Conservation (phyloP, 2,888 invertebrate genomes). For the Clusia tigrina region DNA sequence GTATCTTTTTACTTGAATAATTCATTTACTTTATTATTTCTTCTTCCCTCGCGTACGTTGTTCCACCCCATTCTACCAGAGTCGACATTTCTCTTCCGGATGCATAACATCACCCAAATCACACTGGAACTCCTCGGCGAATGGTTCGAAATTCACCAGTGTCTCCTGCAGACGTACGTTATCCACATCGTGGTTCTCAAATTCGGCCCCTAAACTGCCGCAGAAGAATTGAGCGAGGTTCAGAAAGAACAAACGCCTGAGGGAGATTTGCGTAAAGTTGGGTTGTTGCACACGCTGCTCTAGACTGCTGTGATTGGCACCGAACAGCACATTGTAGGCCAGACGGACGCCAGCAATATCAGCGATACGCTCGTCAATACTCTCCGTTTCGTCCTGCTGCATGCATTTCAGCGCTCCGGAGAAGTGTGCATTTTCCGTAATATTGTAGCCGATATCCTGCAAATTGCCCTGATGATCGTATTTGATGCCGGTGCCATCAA, state of each 20-base stretch:
- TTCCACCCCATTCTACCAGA: conserved; percentile 51
- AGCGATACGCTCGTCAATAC: conserved; percentile 50
- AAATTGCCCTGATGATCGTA: conserved; percentile 42
- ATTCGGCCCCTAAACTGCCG: conserved; percentile 32
- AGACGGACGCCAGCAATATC: conserved; percentile 51
- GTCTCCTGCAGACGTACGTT: conserved; percentile 47
- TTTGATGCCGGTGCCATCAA: conserved; percentile 42
- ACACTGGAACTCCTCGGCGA: conserved; percentile 45
- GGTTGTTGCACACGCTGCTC: conserved; percentile 23
- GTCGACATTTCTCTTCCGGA: conserved; percentile 43
- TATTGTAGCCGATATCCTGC: conserved; percentile 24
- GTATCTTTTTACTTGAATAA: too few species aligned
- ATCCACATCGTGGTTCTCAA: conserved; percentile 50
- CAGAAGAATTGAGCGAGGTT: conserved; percentile 57
- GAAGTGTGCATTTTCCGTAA: conserved; percentile 27
- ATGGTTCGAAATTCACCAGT: conserved; percentile 45
- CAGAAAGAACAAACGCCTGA: conserved; percentile 49
- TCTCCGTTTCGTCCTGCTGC: conserved; percentile 37
- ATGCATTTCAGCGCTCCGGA: conserved; percentile 32
- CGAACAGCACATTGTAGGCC: conserved; percentile 45
- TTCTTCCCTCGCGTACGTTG: too few species aligned
- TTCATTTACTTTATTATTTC: too few species aligned
- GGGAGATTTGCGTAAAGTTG: conserved; percentile 30
- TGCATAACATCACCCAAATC: conserved; percentile 44
- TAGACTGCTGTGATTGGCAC: conserved; percentile 12